Evolutionary conservation across 2,797 vertebrate genomes (phyloP).

Genomic region (Hippoglossus hippoglossus): DNA sequence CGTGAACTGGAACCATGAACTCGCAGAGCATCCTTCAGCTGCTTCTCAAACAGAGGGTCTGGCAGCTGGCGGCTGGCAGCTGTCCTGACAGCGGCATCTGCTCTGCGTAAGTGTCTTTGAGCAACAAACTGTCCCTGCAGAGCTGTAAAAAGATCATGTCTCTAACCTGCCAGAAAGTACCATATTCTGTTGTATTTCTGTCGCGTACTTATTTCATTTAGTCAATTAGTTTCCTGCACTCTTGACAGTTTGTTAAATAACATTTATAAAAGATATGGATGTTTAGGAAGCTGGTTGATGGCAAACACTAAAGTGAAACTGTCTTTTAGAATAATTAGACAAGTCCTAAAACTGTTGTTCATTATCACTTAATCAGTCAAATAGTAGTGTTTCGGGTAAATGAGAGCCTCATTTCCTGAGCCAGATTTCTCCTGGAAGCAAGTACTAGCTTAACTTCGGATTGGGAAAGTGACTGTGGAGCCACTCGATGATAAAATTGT

Average conservation of each 20-base stretch:
- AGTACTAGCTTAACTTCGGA: too few relatives aligned
- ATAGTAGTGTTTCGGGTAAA: too few relatives aligned
- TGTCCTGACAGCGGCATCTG: slow-evolving; percentile 18
- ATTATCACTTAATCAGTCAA: background rate
- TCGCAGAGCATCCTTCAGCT: slow-evolving; percentile 29
- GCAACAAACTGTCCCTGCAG: slow-evolving; percentile 24
- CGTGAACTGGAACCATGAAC: slow-evolving; percentile 20
- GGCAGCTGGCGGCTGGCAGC: slow-evolving; percentile 12
- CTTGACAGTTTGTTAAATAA: background rate
- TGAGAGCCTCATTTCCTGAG: too few relatives aligned
- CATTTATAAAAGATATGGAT: background rate
- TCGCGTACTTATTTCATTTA: background rate
- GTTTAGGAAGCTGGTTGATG: background rate
- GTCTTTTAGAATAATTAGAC: background rate
- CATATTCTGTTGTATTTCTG: background rate
- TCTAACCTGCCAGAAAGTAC: slow-evolving; percentile 14
- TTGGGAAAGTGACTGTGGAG: too few relatives aligned
- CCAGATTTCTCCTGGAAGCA: too few relatives aligned
- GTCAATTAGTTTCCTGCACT: background rate
- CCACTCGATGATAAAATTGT: too few relatives aligned
- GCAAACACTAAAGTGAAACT: background rate
- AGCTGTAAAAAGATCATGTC: background rate
- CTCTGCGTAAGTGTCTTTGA: slow-evolving; percentile 26
- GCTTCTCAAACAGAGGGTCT: background rate
- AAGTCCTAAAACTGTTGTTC: background rate